Percentiles rank a stretch among this genome's conserved stretches.
Evolutionary conservation across 2,113 vertebrate genomes (phyloP).

Genomic region (Pteronura brasiliensis): DNA sequence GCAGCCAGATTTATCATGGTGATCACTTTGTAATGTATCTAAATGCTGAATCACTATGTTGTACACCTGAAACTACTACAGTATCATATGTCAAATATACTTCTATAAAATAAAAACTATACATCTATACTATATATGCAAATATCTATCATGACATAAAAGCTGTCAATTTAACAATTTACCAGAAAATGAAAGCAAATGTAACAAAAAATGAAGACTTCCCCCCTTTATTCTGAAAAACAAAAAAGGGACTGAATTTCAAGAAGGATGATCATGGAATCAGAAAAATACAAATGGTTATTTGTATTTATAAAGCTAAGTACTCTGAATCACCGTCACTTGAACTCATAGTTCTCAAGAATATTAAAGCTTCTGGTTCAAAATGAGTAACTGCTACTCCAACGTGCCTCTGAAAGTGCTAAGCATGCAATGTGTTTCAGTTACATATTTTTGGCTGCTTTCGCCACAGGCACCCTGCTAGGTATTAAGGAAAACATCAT

Average conservation of each 20-base stretch:
- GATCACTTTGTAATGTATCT: background rate
- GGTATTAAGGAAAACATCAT: background rate
- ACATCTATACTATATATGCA: background rate
- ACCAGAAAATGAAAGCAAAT: background rate
- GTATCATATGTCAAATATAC: background rate
- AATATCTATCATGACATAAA: background rate
- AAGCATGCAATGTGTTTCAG: background rate
- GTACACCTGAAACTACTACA: background rate
- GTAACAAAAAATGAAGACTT: background rate
- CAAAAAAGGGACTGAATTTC: background rate
- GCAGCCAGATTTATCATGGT: background rate
- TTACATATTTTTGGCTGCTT: background rate
- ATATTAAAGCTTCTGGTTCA: background rate
- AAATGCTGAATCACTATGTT: background rate
- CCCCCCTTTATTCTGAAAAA: background rate
- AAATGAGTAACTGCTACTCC: background rate
- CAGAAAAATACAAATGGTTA: background rate
- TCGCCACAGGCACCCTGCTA: background rate
- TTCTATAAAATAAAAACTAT: background rate
- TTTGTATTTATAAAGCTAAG: background rate
- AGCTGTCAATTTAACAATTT: background rate
- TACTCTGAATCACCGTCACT: background rate
- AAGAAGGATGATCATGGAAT: background rate
- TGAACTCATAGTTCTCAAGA: background rate
- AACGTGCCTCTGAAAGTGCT: background rate